Evolutionary conservation across 2,888 invertebrate genomes (phyloP), one percentile per base, ranked within the genome.

Genomic region (Gryllus longicercus): DNA sequence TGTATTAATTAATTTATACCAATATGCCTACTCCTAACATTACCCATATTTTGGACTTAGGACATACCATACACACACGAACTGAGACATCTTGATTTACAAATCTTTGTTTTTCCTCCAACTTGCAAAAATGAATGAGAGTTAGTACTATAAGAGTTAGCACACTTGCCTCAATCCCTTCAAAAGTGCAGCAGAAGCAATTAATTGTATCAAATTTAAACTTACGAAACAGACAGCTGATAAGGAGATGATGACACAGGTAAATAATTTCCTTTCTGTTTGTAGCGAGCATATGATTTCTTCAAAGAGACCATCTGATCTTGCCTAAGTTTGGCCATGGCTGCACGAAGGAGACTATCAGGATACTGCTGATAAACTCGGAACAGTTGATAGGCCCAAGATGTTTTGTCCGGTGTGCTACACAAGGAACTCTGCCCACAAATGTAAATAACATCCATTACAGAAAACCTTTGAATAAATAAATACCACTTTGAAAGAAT

Each of bases 291-390:
- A 79, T 86, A 87, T 63, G 85, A 85, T 82, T 88, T 89, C 81
- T 89, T 88, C 11, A 89, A 85, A 0, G 91, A 90, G 14, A 93
- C 89, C 85, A 93, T 88, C 51, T 91, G 90, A 83, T 91, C 90
- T 0, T 87, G 84, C 12, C 91, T 88, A 74, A 93, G 89, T 83
- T 91, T 90, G 5, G 87, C 86, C 84, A 93, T 90, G 0, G 92
- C 92, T 0, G 88, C 87, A 79, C 90, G 87, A 8, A 95, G 86
- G 10, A 92, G 84, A 50, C 88, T 87, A 83, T 95, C 94, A 0
- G 93, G 90, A 86, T 92, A 95, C 82, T 91, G 91, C 83, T 92
- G 92, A 84, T 94, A 94, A 21, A 94, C 90, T 84, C 91, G 91
- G 84, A 92, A 93, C 82, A 94, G 87, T 83, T 93, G 93, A 83